Evolutionary conservation across 2,888 invertebrate species (phyloP), one percentile per base, ranked within the genome.

Genomic region (Cryptops parisi): DNA sequence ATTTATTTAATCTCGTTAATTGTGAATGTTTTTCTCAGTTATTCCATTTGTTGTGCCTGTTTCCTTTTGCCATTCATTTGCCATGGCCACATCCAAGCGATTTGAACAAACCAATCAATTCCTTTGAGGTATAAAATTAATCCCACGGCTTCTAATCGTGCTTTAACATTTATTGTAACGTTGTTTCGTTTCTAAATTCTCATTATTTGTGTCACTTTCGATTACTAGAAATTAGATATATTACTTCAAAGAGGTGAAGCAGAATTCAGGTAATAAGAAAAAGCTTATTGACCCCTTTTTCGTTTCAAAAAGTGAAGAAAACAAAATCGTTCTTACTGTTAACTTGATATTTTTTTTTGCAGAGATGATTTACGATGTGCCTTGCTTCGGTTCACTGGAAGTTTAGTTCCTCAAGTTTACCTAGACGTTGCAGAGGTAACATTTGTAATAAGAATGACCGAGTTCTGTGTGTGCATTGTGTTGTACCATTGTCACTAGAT

Each of bases 161-260:
- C n/a, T n/a, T n/a, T n/a, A n/a, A n/a, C n/a, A n/a, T n/a, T n/a
- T n/a, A n/a, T n/a, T 50, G 12, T 17, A 41, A 46, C 26, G 5
- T 19, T 46, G 12, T 19, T 9, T 46, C 5, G 47, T 22, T 9
- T 6, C 24, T 17, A 22, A 6, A 23, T 46, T 46, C 23, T 25
- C 6, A 46, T 46, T 6, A 46, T 24, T 19, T 46, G 6, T 15
- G 12, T 6, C 47, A 26, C n/a, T 23, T 48, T 41, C 22, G 26
- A 22, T 5, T 39, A 44, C 5, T 38, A 55, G 53, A 55, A 55
- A 54, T 19, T 55, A 24, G 55, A 55, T 21, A 17, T 55, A 23
- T 46, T 55, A 27, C 40, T 55, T 19, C 55, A 55, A 49, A 43
- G 47, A 45, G 55, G 55, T 15, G 55, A 55, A 54, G 56, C 49